Evolutionary conservation across 2,797 vertebrate genomes (phyloP).

Genomic region (Helarctos malayanus): DNA sequence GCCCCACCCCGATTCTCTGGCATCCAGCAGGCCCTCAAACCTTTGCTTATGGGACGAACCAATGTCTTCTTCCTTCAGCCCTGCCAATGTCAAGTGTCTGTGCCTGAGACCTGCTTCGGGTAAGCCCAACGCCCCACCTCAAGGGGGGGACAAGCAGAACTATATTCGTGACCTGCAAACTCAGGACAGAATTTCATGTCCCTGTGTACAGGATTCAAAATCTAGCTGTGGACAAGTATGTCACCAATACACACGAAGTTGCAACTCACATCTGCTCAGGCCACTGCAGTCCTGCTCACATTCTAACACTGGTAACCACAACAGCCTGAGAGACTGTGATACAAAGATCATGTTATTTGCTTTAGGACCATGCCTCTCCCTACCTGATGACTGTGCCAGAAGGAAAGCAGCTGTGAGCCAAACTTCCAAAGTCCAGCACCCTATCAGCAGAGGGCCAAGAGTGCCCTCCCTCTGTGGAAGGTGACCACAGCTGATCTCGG

Average conservation of each 20-base stretch:
- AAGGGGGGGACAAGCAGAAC: not conserved
- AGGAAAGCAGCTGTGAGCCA: not conserved
- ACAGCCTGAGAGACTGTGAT: not conserved
- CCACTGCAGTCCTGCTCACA: not conserved
- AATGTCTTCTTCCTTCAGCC: not conserved
- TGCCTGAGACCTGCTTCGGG: not conserved
- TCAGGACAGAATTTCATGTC: not conserved
- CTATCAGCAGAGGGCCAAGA: not conserved
- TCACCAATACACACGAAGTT: not conserved
- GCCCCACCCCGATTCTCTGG: not conserved
- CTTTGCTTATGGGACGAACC: not conserved
- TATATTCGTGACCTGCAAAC: not conserved
- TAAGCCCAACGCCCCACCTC: not conserved
- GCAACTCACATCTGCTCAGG: too few relatives aligned
- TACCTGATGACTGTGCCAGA: fast-evolving
- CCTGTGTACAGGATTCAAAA: not conserved
- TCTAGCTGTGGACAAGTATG: not conserved
- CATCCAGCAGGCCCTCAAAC: not conserved
- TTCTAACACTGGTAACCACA: not conserved
- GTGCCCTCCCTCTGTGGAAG: not conserved
- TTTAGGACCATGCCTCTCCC: fast-evolving
- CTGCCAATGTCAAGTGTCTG: not conserved
- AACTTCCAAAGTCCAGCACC: not conserved
- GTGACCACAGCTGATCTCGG: not conserved
- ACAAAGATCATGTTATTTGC: too few relatives aligned